These are phyloP conservation scores for Xestobium rufovillosum DNA, from an alignment of 2,888 invertebrate genomes.

Conservation along the genomic window DNA sequence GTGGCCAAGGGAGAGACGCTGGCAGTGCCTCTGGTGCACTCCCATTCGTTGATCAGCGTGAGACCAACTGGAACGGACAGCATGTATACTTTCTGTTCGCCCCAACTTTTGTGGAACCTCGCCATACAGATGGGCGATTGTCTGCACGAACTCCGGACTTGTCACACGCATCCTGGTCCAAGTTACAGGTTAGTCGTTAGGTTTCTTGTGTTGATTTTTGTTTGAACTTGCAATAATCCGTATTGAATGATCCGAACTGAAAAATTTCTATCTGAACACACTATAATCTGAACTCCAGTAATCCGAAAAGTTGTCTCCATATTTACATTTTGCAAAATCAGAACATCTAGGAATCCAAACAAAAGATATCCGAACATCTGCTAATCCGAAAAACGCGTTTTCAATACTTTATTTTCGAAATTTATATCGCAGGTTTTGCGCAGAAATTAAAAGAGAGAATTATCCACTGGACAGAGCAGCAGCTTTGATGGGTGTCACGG, in stretches of 20 bases:
- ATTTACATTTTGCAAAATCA: too few relatives aligned
- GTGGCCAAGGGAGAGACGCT: constrained; percentile 53
- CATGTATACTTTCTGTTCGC: constrained; percentile 50
- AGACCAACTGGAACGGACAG: constrained; percentile 55
- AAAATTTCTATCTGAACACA: too few relatives aligned
- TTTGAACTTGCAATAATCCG: not conserved
- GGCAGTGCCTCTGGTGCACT: constrained; percentile 71
- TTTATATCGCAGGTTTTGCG: constrained; percentile 63
- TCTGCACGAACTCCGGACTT: constrained; percentile 40
- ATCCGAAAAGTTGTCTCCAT: too few relatives aligned
- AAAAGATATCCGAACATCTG: too few relatives aligned
- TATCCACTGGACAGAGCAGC: constrained; percentile 62
- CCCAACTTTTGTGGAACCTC: constrained; percentile 54
- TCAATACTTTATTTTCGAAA: too few relatives aligned
- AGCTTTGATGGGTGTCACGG: constrained; percentile 29
- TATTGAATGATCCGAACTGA: too few relatives aligned
- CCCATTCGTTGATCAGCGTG: constrained; percentile 65
- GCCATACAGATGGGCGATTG: constrained; percentile 45
- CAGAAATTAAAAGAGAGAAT: constrained; percentile 69
- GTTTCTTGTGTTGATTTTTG: constrained; percentile 12
- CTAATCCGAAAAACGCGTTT: too few relatives aligned
- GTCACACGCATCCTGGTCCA: constrained; percentile 41
- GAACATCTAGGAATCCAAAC: too few relatives aligned
- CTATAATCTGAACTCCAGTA: too few relatives aligned
- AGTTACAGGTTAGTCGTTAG: constrained; percentile 41